Base-by-base conservation (phyloP, 2,113 vertebrate species). In the Brachirus orientalis region DNA sequence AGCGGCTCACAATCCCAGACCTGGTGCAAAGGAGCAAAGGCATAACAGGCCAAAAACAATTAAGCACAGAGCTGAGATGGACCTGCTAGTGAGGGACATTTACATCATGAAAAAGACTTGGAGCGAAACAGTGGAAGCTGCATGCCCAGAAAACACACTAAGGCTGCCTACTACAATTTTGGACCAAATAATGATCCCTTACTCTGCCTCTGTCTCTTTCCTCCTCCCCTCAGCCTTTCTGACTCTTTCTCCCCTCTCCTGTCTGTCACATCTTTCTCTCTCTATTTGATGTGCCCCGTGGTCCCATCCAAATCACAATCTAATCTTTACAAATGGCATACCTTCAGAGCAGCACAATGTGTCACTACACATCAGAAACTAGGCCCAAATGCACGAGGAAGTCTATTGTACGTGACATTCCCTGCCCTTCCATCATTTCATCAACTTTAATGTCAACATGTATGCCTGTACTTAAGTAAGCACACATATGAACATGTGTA, bases 81-180 rank as follows among this genome's bases (percentile, higher is more conserved):
- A 62, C 65, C 67, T 35, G 59, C 72, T 1, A 63, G 79, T 85
- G 85, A 90, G 66, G 72, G 84, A 82, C 79, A 87, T 87, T 69
- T 82, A 84, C 79, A 72, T 83, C 80, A 88, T 86, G 79, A 81
- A 77, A 87, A 76, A 43, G 84, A 83, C 83, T 83, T 82, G 86
- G 60, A 80, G 62, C 65, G 72, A 55, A 65, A 44, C 1, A 6
- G 13, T 55, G 57, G 72, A 59, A 60, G 83, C 63, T 65, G 40
- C 61, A 73, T 68, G 80, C 76, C 75, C 82, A 76, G 58, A 79
- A 81, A 81, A 68, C 80, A 77, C 47, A 72, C 50, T 58, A 65
- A 57, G 22, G 20, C 76, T 63, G 79, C 62, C 71, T 64, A 54
- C 50, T 51, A 77, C 63, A 37, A 75, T 74, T 68, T 48, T 18